Conservation (phyloP, 2,797 vertebrate genomes). For the Melopsittacus undulatus region DNA sequence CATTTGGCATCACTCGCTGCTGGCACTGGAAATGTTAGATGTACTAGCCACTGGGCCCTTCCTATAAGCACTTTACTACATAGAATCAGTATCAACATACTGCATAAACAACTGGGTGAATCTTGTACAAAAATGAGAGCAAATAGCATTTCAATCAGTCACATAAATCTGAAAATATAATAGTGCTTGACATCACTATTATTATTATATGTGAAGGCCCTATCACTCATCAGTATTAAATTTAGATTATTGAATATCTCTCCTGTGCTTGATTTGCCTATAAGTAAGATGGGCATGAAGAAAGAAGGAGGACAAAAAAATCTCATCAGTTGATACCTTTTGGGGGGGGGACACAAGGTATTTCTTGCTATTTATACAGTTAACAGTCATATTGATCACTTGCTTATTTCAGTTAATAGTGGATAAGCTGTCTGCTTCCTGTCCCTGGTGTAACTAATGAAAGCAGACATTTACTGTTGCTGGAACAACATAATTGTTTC, state of each 20-base stretch:
- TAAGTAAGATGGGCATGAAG: constrained; percentile 48
- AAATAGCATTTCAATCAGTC: constrained; percentile 71
- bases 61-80: constrained; percentile 46
- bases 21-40: constrained; percentile 61
- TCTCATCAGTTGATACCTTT: constrained; percentile 48
- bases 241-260: constrained; percentile 62
- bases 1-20: constrained; percentile 64
- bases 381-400: constrained; percentile 75
- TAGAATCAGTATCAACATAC: constrained; percentile 60
- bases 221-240: constrained; percentile 68
- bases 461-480: constrained; percentile 62
- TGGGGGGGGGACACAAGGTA: constrained; percentile 56
- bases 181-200: constrained; percentile 64
- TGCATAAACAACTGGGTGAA: constrained; percentile 71
- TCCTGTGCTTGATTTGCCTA: constrained; percentile 36
- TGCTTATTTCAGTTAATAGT: constrained; percentile 68
- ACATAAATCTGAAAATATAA: constrained; percentile 74
- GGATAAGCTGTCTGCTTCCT: constrained; percentile 69
- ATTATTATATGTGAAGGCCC: constrained; percentile 59
- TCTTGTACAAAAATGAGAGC: constrained; percentile 60
- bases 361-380: constrained; percentile 74
- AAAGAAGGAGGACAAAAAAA: constrained; percentile 60
- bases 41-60: constrained; percentile 49
- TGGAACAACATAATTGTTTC: constrained; percentile 10
- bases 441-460: constrained; percentile 72